Evolutionary conservation across 2,113 vertebrate species (phyloP), one percentile per base, ranked within the genome.

Genomic region (Genyomyrus donnyi): DNA sequence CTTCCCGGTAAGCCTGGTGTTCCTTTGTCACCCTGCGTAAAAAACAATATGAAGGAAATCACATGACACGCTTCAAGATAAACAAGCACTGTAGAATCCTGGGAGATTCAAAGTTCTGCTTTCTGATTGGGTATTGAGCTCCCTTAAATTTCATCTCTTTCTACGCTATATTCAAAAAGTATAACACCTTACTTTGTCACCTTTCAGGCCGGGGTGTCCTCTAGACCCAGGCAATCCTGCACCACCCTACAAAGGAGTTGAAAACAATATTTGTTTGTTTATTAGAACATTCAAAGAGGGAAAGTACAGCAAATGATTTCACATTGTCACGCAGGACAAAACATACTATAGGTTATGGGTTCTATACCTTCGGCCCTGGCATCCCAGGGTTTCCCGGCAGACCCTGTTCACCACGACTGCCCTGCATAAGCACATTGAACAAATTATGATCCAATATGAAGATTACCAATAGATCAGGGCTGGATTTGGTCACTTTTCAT

Each of bases 341-440:
- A 6, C 13, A 48, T 13, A 35, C 31, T 35, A 1, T 39, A 62
- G 50, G 3, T 58, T 4, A 50, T 8, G n/a, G n/a, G 9, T 19
- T 85, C 39, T 70, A 90, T 91, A 96, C 96, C 95, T 94, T 94
- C 48, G 91, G 56, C 48, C 95, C 96, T 50, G 80, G 52, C 62
- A 87, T 88, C 88, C 96, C 96, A 66, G 89, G 86, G 74, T 90
- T 83, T 3, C 96, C 96, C 0, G 85, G 6, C 35, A 91, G 88
- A 77, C 96, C 95, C 86, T 80, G 74, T 45, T 74, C 89, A 45
- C 96, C 96, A 27, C 84, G 90, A 88, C 90, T 91, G 27, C 95
- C 95, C 95, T 96, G 62, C 0, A 87, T 66, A 53, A 42, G 56
- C 45, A 91, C 77, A 83, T 45, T 45, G 42, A 24, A 83, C 39